Conservation (phyloP, 2,113 vertebrate species). For the Petrocephalus zakoni region DNA sequence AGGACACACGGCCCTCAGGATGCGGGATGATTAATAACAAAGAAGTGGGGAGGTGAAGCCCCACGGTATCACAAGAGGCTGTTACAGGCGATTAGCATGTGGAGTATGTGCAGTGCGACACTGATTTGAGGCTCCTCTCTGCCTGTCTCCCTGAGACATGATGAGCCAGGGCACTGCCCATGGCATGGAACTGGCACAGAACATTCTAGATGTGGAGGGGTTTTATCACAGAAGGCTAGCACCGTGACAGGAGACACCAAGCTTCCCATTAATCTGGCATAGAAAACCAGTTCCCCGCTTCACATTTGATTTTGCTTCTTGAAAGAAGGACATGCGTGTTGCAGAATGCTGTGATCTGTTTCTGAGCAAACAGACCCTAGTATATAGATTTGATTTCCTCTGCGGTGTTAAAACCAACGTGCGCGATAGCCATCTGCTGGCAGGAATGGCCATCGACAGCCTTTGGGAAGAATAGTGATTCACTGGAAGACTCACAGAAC, state of each 20-base stretch:
- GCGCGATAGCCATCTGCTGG: slow-evolving; percentile 8
- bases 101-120: neutral
- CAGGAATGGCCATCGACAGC: neutral
- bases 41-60: neutral
- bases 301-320: neutral
- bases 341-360: neutral
- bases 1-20: neutral
- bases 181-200: neutral
- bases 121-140: neutral
- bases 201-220: neutral
- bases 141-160: neutral
- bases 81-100: neutral
- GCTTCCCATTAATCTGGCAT: neutral
- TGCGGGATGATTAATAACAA: neutral
- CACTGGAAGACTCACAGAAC: neutral
- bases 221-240: slow-evolving; percentile 1
- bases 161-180: neutral
- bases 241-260: neutral
- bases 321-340: neutral
- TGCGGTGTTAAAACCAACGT: neutral
- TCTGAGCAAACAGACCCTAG: neutral
- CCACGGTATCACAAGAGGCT: neutral
- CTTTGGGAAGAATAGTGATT: neutral
- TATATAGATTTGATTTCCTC: neutral
- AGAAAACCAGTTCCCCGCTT: neutral